phyloP scores from a whole-genome alignment of 92 coral and sea anemone genomes.

The Zoanthus solanderi region DNA sequence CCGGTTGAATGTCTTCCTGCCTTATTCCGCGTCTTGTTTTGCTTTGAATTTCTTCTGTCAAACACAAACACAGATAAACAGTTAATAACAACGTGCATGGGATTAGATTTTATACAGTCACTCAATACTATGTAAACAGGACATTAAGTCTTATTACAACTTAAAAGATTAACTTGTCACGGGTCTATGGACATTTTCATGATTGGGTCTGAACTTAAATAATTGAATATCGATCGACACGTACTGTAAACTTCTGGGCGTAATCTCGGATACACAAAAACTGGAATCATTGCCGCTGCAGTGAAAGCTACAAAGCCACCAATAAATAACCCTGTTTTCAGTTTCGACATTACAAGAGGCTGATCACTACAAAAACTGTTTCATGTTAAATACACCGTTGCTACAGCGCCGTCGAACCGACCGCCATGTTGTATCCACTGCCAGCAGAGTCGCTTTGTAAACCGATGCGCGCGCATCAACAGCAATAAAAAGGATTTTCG shows the following conservation, averaged over 20 bases:
- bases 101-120: neutral
- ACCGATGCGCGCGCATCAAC: slow-evolving; percentile 36
- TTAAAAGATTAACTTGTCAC: slow-evolving; percentile 25
- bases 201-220: neutral
- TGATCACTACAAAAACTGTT: neutral
- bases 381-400: neutral
- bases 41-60: slow-evolving; percentile 81
- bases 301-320: slow-evolving; percentile 89
- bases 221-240: slow-evolving; percentile 36
- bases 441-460: slow-evolving; percentile 46
- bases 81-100: neutral
- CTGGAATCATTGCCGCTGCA: slow-evolving; percentile 85
- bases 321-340: slow-evolving; percentile 81
- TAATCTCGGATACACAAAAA: slow-evolving; percentile 85
- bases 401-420: neutral
- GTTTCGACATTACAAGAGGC: slow-evolving; percentile 64
- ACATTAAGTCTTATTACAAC: slow-evolving; percentile 12
- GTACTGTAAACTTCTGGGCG: slow-evolving; percentile 89
- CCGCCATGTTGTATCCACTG: slow-evolving; percentile 53
- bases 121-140: slow-evolving; percentile 36
- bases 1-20: slow-evolving; percentile 95
- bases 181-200: slow-evolving; percentile 17
- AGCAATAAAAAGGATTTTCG: slow-evolving; percentile 25
- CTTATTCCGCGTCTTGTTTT: slow-evolving; percentile 84
- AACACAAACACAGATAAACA: slow-evolving; percentile 14